Conservation (phyloP, 2,113 vertebrate genomes). For the Dipodomys spectabilis region DNA sequence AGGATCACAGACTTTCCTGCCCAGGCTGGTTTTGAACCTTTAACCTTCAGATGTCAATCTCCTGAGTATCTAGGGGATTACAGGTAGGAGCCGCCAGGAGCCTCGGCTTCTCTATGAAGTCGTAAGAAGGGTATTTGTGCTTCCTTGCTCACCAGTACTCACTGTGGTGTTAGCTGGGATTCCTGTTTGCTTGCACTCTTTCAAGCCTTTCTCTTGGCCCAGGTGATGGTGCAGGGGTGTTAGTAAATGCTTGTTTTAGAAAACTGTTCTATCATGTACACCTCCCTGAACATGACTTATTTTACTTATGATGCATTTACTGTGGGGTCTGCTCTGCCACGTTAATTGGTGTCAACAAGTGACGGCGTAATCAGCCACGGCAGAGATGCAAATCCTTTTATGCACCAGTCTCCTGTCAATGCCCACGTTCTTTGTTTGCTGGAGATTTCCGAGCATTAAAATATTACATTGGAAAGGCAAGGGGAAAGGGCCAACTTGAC, state of each 20-base stretch:
- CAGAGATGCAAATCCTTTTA: constrained; percentile 29
- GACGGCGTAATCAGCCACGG: not conserved
- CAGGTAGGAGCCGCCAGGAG: too few species aligned
- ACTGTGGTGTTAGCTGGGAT: not conserved
- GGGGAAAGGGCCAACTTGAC: not conserved
- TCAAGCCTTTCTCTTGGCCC: not conserved
- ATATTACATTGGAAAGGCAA: not conserved
- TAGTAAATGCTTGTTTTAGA: constrained; percentile 25
- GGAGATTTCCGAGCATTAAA: constrained; percentile 59
- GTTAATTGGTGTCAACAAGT: constrained; percentile 47
- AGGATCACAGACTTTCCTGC: too few species aligned
- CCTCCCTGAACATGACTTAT: not conserved
- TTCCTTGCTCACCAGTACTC: rapidly evolving
- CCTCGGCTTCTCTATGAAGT: too few species aligned
- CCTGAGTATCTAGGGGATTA: too few species aligned
- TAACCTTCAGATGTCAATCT: too few species aligned
- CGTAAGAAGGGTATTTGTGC: not conserved
- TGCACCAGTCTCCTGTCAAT: not conserved
- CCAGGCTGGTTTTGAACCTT: too few species aligned
- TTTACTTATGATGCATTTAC: not conserved
- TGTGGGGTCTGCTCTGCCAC: not conserved
- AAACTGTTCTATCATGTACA: not conserved
- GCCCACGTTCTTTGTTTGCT: constrained; percentile 51
- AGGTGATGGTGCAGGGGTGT: not conserved
- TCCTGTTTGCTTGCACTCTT: not conserved